These are phyloP conservation scores for Ferdinandea cuprea DNA, from an alignment of 2,888 invertebrate genomes.

Conservation along the genomic window DNA sequence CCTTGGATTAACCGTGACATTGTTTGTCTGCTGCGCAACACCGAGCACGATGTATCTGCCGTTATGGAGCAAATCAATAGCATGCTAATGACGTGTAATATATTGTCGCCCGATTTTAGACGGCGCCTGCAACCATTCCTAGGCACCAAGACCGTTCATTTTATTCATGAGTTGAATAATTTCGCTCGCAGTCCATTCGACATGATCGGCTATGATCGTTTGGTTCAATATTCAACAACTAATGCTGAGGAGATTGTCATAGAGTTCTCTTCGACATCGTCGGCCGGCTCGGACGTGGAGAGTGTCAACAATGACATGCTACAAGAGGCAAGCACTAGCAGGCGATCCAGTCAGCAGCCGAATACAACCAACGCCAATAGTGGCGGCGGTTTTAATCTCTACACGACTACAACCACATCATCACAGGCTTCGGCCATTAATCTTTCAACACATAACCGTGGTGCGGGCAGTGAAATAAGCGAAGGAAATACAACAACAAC, in stretches of 20 bases:
- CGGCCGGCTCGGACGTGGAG: conserved; percentile 76
- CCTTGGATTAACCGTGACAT: conserved; percentile 96
- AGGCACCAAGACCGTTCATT: conserved; percentile 90
- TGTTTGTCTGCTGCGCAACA: conserved; percentile 86
- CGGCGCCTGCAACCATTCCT: conserved; percentile 88
- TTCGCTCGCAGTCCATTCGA: conserved; percentile 95
- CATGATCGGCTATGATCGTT: conserved; percentile 91
- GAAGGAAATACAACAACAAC: conserved; percentile 62
- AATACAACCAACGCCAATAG: conserved; percentile 52
- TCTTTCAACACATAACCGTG: conserved; percentile 81
- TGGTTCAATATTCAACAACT: conserved; percentile 86
- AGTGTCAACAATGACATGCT: conserved; percentile 62
- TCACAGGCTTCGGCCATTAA: conserved; percentile 79
- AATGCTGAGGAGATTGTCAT: conserved; percentile 80
- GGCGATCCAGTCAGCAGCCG: conserved; percentile 30
- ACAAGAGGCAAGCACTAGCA: conserved; percentile 46
- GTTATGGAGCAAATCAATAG: conserved; percentile 89
- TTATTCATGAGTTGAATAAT: conserved; percentile 93
- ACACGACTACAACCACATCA: conserved; percentile 76
- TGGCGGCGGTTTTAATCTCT: conserved; percentile 45
- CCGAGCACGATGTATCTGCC: conserved; percentile 86
- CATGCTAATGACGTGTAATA: conserved; percentile 87
- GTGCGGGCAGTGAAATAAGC: conserved; percentile 48
- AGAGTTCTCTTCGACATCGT: conserved; percentile 78
- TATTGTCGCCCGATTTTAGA: conserved; percentile 86